phyloP scores from a whole-genome alignment of 2,888 invertebrate species.

The Linnaemya vulpina region DNA sequence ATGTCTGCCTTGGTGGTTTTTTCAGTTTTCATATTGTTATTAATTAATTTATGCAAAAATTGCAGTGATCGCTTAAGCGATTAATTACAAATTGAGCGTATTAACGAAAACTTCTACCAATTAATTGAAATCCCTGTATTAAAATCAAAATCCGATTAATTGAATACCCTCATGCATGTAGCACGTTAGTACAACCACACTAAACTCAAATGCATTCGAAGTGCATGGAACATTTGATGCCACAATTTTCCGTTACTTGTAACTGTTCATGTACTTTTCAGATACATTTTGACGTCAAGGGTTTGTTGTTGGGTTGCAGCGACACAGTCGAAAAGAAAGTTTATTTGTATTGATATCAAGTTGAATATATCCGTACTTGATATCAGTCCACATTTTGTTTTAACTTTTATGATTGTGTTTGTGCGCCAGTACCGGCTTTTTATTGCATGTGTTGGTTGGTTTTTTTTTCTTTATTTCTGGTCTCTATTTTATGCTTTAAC shows the following conservation, averaged over 20 bases:
- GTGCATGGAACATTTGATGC: not conserved
- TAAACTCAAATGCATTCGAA: not conserved
- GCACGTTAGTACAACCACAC: not conserved
- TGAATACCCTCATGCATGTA: too few species aligned
- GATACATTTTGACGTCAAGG: not conserved
- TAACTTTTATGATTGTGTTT: not conserved
- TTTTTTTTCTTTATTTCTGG: conserved; percentile 1
- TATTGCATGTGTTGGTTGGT: not conserved
- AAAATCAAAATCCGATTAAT: too few species aligned
- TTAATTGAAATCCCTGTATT: too few species aligned
- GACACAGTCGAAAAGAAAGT: conserved; percentile 64
- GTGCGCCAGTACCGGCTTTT: not conserved
- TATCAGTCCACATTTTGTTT: not conserved
- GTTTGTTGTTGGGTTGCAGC: not conserved
- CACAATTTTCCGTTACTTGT: not conserved
- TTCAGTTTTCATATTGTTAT: too few species aligned
- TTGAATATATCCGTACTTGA: not conserved
- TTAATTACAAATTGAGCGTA: too few species aligned
- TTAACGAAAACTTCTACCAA: too few species aligned
- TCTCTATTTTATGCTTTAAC: not conserved
- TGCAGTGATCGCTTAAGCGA: too few species aligned
- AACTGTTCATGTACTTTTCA: not conserved
- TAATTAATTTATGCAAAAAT: too few species aligned
- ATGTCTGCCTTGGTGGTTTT: too few species aligned
- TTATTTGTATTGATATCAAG: conserved; percentile 59